These are phyloP conservation scores for Hiodon tergisus DNA, from an alignment of 2,113 vertebrate species.

Conservation along the genomic window DNA sequence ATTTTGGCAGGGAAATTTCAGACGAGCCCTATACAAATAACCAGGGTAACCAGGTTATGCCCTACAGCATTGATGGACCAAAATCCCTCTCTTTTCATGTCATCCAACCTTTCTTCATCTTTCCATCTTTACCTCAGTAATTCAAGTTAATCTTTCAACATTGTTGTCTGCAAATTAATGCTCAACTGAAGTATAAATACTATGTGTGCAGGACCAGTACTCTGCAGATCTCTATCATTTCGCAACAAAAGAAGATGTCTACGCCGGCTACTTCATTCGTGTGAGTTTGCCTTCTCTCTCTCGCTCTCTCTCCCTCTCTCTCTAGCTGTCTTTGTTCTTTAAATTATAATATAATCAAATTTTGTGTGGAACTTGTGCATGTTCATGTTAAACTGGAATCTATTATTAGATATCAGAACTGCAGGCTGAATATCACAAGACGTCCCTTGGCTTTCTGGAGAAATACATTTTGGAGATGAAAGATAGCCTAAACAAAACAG, in stretches of 20 bases:
- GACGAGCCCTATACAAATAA: no score
- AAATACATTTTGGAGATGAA: conserved; percentile 75
- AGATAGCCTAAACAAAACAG: conserved; percentile 68
- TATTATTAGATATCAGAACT: conserved; percentile 79
- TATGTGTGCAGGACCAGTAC: conserved; percentile 77
- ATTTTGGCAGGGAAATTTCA: no score
- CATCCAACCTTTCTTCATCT: no score
- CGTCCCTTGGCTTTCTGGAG: conserved; percentile 74
- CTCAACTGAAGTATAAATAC: not conserved
- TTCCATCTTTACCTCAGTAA: no score
- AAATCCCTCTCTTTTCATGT: no score
- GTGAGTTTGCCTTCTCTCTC: conserved; percentile 58
- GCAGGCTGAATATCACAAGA: conserved; percentile 83
- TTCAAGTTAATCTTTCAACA: not conserved
- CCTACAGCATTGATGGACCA: no score
- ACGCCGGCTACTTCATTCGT: conserved; percentile 83
- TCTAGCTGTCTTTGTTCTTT: not conserved
- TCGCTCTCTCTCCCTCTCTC: not conserved
- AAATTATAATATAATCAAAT: not conserved
- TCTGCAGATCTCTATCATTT: conserved; percentile 96
- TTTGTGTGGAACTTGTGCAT: not conserved
- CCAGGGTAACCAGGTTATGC: no score
- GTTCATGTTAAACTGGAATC: conserved; percentile 1
- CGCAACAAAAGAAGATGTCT: conserved; percentile 87
- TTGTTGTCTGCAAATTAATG: not conserved